Evolutionary conservation across 1,140 invertebrate species (phyloP).

Genomic region (Pseudomyrmex dendroicus): DNA sequence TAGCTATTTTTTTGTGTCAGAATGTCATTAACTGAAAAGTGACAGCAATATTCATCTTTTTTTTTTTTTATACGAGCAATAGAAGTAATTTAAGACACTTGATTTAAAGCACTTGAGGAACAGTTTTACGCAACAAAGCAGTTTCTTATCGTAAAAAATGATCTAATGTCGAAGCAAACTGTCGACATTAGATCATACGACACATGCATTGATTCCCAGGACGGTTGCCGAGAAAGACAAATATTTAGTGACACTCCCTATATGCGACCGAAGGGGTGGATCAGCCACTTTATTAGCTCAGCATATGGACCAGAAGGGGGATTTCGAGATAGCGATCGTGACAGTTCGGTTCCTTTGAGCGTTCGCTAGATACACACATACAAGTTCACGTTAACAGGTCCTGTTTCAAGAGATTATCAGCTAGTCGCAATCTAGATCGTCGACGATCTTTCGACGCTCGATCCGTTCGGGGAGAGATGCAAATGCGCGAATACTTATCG

Average conservation of each 20-base stretch:
- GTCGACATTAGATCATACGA: conserved; percentile 32
- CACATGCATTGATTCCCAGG: conserved; percentile 76
- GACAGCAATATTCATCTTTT: too few species aligned
- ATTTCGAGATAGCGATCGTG: conserved; percentile 79
- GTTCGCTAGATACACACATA: conserved; percentile 56
- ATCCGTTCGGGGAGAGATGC: conserved; percentile 73
- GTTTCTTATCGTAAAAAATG: too few species aligned
- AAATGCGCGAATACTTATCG: conserved; percentile 69
- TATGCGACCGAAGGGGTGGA: conserved; percentile 70
- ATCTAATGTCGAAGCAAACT: conserved; percentile 14
- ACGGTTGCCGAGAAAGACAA: conserved; percentile 81
- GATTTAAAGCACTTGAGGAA: too few species aligned
- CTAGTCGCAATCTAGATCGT: conserved; percentile 64
- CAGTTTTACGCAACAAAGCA: too few species aligned
- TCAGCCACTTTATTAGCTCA: conserved; percentile 80
- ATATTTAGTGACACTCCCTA: conserved; percentile 83
- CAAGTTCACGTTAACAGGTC: conserved; percentile 82
- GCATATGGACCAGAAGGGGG: conserved; percentile 83
- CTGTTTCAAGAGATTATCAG: conserved; percentile 83
- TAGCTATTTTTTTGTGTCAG: too few species aligned
- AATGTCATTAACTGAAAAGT: too few species aligned
- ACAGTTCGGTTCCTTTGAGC: conserved; percentile 12
- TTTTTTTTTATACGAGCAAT: too few species aligned
- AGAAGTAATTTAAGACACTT: too few species aligned
- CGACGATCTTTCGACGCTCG: conserved; percentile 64